Conservation (phyloP, 2,113 vertebrate genomes). For the Cettia cetti region DNA sequence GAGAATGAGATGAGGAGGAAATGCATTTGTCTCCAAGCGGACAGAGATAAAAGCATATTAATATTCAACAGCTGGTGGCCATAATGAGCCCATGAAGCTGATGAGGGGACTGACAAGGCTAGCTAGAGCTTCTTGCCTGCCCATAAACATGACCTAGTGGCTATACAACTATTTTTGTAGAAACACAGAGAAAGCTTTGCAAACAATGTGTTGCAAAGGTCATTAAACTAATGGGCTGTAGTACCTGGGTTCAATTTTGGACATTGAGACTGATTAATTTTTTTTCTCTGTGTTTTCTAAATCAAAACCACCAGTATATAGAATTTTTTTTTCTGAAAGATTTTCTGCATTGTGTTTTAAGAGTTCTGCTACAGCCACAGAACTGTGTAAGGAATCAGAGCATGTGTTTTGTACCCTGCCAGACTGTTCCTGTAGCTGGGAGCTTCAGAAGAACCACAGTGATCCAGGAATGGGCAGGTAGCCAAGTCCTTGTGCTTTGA, state of each 20-base stretch:
- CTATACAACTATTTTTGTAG: background rate
- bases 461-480: background rate
- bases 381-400: background rate
- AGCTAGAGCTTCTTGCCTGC: background rate
- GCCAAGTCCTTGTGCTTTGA: background rate
- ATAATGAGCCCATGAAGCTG: background rate
- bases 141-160: background rate
- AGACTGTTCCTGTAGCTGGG: background rate
- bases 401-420: fast-evolving
- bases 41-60: background rate
- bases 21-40: background rate
- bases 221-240: background rate
- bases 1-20: background rate
- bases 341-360: background rate
- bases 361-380: background rate
- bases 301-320: background rate
- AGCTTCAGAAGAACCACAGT: background rate
- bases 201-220: background rate
- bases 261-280: background rate
- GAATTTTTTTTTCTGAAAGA: background rate
- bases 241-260: background rate
- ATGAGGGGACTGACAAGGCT: background rate
- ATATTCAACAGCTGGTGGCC: background rate
- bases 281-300: background rate
- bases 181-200: background rate